Conservation (phyloP, 2,113 vertebrate species). For the Amblyornis subalaris region DNA sequence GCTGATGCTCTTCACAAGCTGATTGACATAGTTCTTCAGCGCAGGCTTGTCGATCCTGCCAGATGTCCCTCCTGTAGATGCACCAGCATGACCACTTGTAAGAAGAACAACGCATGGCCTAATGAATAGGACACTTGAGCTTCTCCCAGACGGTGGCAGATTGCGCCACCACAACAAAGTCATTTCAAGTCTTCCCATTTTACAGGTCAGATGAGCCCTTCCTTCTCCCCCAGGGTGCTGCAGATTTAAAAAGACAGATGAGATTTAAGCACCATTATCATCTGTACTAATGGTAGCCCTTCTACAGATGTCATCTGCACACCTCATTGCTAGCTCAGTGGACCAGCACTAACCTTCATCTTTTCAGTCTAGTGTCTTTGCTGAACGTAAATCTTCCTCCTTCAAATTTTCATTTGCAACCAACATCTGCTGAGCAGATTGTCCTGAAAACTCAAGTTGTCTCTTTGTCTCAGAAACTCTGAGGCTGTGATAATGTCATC, state of each 20-base stretch:
- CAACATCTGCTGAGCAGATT: not conserved
- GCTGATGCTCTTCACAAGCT: not conserved
- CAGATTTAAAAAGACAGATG: not conserved
- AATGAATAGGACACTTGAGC: not conserved
- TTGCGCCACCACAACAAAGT: not conserved
- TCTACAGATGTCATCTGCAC: not conserved
- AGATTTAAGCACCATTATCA: not conserved
- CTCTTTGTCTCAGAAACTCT: not conserved
- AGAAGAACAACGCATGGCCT: not conserved
- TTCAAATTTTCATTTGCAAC: not conserved
- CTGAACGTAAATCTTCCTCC: not conserved
- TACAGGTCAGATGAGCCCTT: not conserved
- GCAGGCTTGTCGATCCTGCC: not conserved
- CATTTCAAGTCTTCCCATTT: not conserved
- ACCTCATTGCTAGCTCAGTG: not conserved
- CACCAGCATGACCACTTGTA: not conserved
- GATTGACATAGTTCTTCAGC: rapidly evolving
- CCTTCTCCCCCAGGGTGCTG: not conserved
- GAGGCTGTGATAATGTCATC: not conserved
- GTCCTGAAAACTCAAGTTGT: not conserved
- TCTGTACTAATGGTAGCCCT: not conserved
- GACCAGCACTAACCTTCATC: not conserved
- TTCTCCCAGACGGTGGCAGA: not conserved
- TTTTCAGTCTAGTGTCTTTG: not conserved
- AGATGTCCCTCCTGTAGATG: not conserved